These are phyloP conservation scores for Epicampocera succincta DNA, from an alignment of 2,888 invertebrate species.

Conservation along the genomic window DNA sequence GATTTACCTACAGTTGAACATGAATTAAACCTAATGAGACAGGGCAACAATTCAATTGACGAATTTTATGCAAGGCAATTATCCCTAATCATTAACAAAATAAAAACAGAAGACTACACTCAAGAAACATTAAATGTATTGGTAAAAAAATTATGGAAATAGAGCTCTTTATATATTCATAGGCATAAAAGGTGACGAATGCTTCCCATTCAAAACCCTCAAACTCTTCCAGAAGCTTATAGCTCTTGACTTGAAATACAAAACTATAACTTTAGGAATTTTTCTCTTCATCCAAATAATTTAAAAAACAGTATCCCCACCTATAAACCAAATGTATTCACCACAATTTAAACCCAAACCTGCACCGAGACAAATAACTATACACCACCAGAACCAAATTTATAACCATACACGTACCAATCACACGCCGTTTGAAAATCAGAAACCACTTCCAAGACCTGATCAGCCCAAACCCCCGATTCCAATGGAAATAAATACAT, in stretches of 20 bases:
- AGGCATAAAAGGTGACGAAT: conserved; percentile 56
- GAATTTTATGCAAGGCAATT: conserved; percentile 55
- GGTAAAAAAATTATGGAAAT: conserved; percentile 62
- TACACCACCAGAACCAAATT: conserved; percentile 14
- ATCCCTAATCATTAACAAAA: conserved; percentile 68
- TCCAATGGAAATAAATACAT: no score
- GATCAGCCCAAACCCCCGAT: conserved; percentile 6
- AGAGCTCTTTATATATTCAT: conserved; percentile 69
- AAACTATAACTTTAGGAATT: conserved; percentile 25
- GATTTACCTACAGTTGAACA: conserved; percentile 67
- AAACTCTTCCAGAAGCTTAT: conserved; percentile 38
- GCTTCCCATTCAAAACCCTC: conserved; percentile 26
- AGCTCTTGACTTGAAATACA: conserved; percentile 41
- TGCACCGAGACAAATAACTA: conserved; percentile 8
- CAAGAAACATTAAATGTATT: conserved; percentile 39
- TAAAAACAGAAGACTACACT: conserved; percentile 68
- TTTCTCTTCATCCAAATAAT: conserved; percentile 8
- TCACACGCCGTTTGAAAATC: background rate
- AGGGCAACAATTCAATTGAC: conserved; percentile 31
- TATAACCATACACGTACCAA: background rate
- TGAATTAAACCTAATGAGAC: conserved; percentile 49
- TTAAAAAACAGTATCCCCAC: background rate
- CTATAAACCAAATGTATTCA: conserved; percentile 14
- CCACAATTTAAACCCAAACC: conserved; percentile 6
- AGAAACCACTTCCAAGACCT: conserved; percentile 18